Evolutionary conservation across 1,140 invertebrate species (phyloP).

Genomic region (Pentalonia nigronervosa): DNA sequence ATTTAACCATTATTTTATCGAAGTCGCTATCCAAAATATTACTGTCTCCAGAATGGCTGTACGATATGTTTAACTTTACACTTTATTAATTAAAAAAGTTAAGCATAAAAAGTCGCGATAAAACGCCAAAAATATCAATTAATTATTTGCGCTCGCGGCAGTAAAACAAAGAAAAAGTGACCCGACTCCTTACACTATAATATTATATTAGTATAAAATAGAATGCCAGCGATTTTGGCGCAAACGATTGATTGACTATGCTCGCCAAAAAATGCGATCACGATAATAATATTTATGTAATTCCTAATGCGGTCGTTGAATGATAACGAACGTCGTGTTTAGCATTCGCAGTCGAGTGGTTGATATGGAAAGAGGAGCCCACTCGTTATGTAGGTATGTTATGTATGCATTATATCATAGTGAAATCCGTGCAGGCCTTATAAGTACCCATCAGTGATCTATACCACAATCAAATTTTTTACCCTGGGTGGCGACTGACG

Average conservation of each 20-base stretch:
- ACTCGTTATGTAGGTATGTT: not conserved
- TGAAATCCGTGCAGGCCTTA: not conserved
- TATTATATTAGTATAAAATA: not conserved
- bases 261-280: not conserved
- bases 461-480: not conserved
- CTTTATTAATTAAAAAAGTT: not conserved
- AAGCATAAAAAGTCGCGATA: not conserved
- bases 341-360: not conserved
- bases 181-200: not conserved
- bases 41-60: not conserved
- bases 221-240: not conserved
- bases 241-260: not conserved
- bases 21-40: not conserved
- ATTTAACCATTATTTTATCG: not conserved
- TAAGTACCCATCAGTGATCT: not conserved
- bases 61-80: not conserved
- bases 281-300: not conserved
- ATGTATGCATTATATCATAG: not conserved
- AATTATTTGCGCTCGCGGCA: not conserved
- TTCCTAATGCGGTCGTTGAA: not conserved
- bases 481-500: not conserved
- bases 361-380: not conserved
- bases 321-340: not conserved
- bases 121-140: not conserved
- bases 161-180: not conserved